Base-by-base conservation (phyloP, 2,888 invertebrate species). In the Acrobasis suavella region DNA sequence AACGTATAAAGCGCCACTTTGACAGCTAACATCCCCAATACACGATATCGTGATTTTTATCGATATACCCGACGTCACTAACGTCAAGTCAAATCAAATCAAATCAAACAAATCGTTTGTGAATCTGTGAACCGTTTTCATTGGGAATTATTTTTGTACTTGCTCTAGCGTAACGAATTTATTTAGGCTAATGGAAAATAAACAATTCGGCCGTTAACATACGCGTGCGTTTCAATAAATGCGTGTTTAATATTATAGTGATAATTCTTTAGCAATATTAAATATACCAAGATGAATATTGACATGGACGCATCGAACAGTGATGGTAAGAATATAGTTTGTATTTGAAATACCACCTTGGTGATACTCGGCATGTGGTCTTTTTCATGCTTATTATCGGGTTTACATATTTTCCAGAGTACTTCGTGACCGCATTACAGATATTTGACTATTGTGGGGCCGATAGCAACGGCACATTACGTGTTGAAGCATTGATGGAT, bases 371-470 rank as follows among this genome's bases (percentile, higher is more conserved):
- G 89, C 86, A 77, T 72, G 67, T 69, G 74, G 72, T 75, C 75
- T 79, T 73, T 79, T 69, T 68, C 74, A 70, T 75, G 74, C 67
- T 72, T 68, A 78, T 79, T 78, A 78, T 76, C 72, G 75, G 75
- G 52, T 37, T 63, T 64, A 64, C 59, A 59, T 59, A 49, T 17
- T 79, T 81, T 86, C 66, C 83, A 92, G 92, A 89, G 69, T 91
- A 86, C 80, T 82, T 83, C 68, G 81, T 84, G 76, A 90, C 89
- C 64, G 92, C 92, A 63, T 75, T 81, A 55, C 89, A 90, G 71
- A 89, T 92, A 77, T 92, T 92, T 79, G 85, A 89, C 70, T 87
- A 80, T 75, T 92, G 89, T 73, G 89, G 89, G 64, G 84, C 81
- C 10, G 83, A 88, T 55, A 85, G 75, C 69, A 75, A 82, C 50